Conservation (phyloP, 2,797 vertebrate genomes). For the Rousettus madagascariensis region DNA sequence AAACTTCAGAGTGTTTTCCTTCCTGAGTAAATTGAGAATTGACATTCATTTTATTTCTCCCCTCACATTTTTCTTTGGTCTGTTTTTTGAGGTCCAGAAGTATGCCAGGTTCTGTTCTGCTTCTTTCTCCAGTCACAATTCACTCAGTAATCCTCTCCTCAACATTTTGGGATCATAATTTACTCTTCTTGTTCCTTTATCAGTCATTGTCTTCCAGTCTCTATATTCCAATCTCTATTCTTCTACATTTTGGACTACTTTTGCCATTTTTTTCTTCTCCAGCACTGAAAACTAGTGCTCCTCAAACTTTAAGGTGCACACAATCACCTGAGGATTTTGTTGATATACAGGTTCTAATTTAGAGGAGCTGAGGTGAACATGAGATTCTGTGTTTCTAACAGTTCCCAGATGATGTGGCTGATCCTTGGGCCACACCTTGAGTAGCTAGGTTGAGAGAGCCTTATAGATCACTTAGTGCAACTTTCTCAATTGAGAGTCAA, state of each 20-base stretch:
- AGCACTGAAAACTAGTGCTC: not conserved
- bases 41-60: not conserved
- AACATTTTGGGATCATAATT: not conserved
- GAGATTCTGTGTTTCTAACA: not conserved
- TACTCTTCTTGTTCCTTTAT: not conserved
- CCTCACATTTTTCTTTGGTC: not conserved
- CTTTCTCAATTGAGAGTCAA: not conserved
- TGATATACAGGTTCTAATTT: slow-evolving; percentile 18
- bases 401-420: not conserved
- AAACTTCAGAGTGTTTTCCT: not conserved
- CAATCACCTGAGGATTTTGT: not conserved
- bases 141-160: not conserved
- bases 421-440: not conserved
- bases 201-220: not conserved
- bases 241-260: not conserved
- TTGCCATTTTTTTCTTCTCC: not conserved
- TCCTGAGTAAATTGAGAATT: not conserved
- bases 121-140: not conserved
- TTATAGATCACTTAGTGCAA: not conserved
- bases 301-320: not conserved
- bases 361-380: not conserved
- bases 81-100: not conserved
- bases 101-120: not conserved
- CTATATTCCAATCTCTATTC: not conserved
- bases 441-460: not conserved